phyloP scores from a whole-genome alignment of 2,797 vertebrate genomes.

The Syngnathus acus region DNA sequence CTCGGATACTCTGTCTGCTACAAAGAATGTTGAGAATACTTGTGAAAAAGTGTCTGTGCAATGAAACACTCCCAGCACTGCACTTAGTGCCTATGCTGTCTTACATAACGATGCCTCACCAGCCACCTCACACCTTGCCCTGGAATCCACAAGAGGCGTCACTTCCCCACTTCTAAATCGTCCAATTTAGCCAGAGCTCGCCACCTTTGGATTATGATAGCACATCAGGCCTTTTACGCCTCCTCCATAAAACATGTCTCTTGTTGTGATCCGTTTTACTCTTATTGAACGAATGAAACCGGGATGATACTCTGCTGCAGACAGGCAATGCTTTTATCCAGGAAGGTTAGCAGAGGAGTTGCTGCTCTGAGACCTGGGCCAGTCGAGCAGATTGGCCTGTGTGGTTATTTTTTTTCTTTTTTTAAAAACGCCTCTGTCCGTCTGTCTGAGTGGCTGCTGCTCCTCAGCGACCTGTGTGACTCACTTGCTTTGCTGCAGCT shows the following conservation, averaged over 20 bases:
- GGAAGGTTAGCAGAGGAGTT: conserved; percentile 44
- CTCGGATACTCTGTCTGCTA: background rate
- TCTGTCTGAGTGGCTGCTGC: conserved; percentile 50
- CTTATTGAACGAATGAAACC: conserved; percentile 41
- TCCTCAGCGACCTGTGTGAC: conserved; percentile 39
- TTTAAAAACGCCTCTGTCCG: conserved; percentile 36
- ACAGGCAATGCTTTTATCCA: conserved; percentile 31
- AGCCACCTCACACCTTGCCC: conserved; percentile 39
- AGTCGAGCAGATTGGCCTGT: conserved; percentile 45
- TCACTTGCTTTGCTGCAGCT: conserved; percentile 31
- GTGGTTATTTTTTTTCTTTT: conserved; percentile 37
- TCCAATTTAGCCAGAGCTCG: conserved; percentile 40
- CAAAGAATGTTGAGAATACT: background rate
- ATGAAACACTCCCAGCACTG: conserved; percentile 32
- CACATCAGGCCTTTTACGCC: conserved; percentile 33
- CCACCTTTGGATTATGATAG: conserved; percentile 36
- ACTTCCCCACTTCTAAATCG: conserved; percentile 37
- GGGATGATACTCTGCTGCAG: conserved; percentile 34
- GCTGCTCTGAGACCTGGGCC: conserved; percentile 44
- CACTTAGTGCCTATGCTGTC: conserved; percentile 38
- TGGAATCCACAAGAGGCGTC: conserved; percentile 36
- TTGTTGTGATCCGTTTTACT: conserved; percentile 32
- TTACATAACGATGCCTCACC: conserved; percentile 50
- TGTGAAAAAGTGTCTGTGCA: conserved; percentile 36
- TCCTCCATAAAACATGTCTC: background rate